phyloP scores from a whole-genome alignment of 2,113 vertebrate genomes.

The Atrichornis clamosus region DNA sequence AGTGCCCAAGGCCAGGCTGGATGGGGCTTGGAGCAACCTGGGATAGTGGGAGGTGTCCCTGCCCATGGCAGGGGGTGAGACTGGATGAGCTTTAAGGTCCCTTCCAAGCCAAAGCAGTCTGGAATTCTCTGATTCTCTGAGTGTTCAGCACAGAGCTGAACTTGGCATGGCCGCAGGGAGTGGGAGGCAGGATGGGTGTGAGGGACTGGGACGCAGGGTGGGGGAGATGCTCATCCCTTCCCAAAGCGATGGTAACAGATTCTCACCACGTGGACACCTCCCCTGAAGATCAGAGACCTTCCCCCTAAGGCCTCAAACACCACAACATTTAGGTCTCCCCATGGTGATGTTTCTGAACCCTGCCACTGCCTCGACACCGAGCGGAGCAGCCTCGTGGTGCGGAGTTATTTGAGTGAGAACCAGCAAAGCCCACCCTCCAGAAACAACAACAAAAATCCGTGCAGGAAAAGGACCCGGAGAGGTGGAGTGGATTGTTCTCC shows the following conservation, averaged over 20 bases:
- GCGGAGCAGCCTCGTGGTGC: fast-evolving
- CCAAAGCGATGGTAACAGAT: fast-evolving
- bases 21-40: not conserved
- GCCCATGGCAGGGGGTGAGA: fast-evolving
- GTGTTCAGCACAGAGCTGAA: not conserved
- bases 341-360: fast-evolving
- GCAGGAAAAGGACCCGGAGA: not conserved
- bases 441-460: fast-evolving
- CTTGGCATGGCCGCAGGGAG: fast-evolving
- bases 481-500: not conserved
- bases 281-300: not conserved
- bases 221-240: not conserved
- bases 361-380: fast-evolving
- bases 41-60: not conserved
- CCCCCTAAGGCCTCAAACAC: fast-evolving
- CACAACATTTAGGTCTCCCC: fast-evolving
- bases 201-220: not conserved
- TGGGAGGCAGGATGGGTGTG: not conserved
- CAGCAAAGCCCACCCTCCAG: not conserved
- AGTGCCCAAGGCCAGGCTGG: not conserved
- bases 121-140: not conserved
- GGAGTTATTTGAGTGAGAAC: fast-evolving
- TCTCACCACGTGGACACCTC: not conserved
- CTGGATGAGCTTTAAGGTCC: not conserved
- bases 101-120: not conserved